These are phyloP conservation scores for Cololabis saira DNA, from an alignment of 2,113 vertebrate genomes.

Conservation along the genomic window DNA sequence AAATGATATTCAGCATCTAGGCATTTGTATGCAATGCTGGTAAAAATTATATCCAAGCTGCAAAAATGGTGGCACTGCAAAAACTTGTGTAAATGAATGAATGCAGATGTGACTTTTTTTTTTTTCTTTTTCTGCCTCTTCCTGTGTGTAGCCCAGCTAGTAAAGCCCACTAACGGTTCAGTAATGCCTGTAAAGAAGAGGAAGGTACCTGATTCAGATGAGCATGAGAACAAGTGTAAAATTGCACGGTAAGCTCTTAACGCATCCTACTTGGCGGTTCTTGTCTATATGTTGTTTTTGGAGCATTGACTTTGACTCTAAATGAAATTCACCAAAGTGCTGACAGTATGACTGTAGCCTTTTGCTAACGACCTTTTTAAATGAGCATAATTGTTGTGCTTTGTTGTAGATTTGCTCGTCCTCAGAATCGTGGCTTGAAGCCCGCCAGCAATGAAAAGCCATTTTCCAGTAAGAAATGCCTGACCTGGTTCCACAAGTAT, in stretches of 20 bases:
- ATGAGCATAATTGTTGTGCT: background rate
- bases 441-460: slow-evolving; percentile 87
- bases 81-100: too few species aligned
- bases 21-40: too few species aligned
- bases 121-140: background rate
- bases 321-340: too few species aligned
- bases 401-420: slow-evolving; percentile 86
- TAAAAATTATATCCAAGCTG: too few species aligned
- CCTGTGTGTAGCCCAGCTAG: slow-evolving; percentile 52
- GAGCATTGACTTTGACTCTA: too few species aligned
- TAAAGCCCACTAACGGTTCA: slow-evolving; percentile 59
- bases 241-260: slow-evolving; percentile 84
- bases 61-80: too few species aligned
- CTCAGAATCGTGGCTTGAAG: slow-evolving; percentile 85
- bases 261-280: background rate
- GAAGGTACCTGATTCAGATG: slow-evolving; percentile 87
- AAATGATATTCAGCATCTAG: too few species aligned
- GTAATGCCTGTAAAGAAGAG: slow-evolving; percentile 95
- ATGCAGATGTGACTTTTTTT: too few species aligned
- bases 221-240: slow-evolving; percentile 87
- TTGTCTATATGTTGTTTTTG: background rate
- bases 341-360: background rate
- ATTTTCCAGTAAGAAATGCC: slow-evolving; percentile 97
- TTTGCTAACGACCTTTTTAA: background rate
- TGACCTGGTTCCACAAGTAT: slow-evolving; percentile 97